Evolutionary conservation across 2,113 vertebrate genomes (phyloP), one percentile per base, ranked within the genome.

Genomic region (Nerophis lumbriciformis): DNA sequence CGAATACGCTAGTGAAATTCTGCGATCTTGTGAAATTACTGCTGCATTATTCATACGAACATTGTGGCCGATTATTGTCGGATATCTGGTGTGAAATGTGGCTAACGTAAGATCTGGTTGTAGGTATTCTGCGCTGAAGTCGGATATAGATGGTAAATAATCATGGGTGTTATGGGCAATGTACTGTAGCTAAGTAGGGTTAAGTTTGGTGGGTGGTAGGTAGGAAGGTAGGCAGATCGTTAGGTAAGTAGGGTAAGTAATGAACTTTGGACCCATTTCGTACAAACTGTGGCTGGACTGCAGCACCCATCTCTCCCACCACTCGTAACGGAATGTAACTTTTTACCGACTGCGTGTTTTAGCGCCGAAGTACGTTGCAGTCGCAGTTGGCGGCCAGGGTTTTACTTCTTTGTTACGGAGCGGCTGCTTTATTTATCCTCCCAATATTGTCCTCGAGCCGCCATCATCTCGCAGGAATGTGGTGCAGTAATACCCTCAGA

Each of bases 311-410:
- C 7, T 45, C 39, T 5, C 36, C 39, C 21, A 2, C 77, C 49
- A 63, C 64, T 70, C 56, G 65, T 71, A 70, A 76, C 56, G 79
- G 85, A 88, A 87, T 88, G 86, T 87, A 85, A 73, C 68, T 76
- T 66, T 76, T 66, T 51, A 51, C 54, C 49, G 48, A 42, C 54
- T 50, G 15, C 15, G 44, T 14, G 36, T 59, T 65, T 62, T 16
- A 63, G 12, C 61, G 53, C 68, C 53, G 68, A 71, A 49, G 48
- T 36, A 54, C 55, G 28, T 47, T 42, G 51, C 35, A 15, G 76
- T 63, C 44, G 70, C 68, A 60, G 72, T 5, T 3, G 12, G 19
- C 10, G 21, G 50, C 1, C 10, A 2, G 37, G 14, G 15, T 4
- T 66, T 70, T 54, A 28, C 48, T 37, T 38, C 11, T 6, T 59